Evolutionary conservation across 1,140 invertebrate species (phyloP).

Genomic region (Aethina tumida): DNA sequence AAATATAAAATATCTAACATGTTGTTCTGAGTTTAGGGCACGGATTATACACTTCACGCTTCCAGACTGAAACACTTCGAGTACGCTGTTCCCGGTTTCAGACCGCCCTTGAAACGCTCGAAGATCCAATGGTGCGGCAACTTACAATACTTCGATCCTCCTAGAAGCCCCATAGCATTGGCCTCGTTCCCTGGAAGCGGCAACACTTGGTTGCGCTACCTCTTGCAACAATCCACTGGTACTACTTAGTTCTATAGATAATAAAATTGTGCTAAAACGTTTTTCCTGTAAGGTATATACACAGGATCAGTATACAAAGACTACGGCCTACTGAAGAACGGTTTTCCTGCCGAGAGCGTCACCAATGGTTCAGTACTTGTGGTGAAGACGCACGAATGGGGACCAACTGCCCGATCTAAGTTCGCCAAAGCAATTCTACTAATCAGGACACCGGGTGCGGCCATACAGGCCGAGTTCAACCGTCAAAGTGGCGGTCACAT

Average conservation of each 20-base stretch:
- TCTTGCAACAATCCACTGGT: conserved; percentile 69
- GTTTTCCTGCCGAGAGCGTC: conserved; percentile 69
- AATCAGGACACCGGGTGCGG: conserved; percentile 57
- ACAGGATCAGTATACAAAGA: conserved; percentile 74
- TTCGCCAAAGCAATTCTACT: conserved; percentile 59
- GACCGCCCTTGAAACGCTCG: conserved; percentile 26
- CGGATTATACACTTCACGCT: conserved; percentile 10
- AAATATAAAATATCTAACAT: too few relatives aligned
- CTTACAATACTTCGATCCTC: conserved; percentile 34
- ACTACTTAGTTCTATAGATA: conserved; percentile 7
- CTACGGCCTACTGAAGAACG: conserved; percentile 58
- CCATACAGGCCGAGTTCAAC: conserved; percentile 66
- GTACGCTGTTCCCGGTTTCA: conserved; percentile 20
- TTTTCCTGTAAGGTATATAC: conserved; percentile 44
- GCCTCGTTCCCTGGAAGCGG: conserved; percentile 71
- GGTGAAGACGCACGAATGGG: conserved; percentile 73
- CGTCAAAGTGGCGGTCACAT: conserved; percentile 59
- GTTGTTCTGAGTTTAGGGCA: neutral
- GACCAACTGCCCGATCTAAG: conserved; percentile 42
- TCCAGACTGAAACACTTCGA: conserved; percentile 20
- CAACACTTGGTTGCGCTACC: conserved; percentile 69
- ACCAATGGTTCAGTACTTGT: conserved; percentile 63
- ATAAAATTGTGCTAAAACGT: neutral
- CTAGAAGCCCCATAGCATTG: conserved; percentile 44
- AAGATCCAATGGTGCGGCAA: conserved; percentile 42